Base-by-base conservation (phyloP, 2,113 vertebrate species). In the Trichechus manatus region DNA sequence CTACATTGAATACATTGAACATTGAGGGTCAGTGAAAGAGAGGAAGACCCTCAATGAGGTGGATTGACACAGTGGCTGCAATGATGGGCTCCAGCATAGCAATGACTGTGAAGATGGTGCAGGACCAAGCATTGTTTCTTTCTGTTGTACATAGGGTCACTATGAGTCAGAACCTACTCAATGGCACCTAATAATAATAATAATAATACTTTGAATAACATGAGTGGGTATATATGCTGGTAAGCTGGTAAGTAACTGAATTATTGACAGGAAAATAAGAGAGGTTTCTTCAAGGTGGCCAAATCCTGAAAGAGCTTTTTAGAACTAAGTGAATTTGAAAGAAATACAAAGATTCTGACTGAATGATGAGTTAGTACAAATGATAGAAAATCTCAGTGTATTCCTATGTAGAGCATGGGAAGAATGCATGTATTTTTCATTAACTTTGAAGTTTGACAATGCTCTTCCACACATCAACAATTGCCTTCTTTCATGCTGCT, bases 191-290 rank as follows among this genome's bases (percentile, higher is more conserved):
- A 47, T 47, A 47, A 47, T 47, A 47, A 47, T 47, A 47, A 47
- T 47, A 47, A 47, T 10, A 47, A 47, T 47, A 47, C 10, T 7
- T 59, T 85, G 42, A 84, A 19, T 44, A 84, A 78, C 5, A 23
- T 0, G 1, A 83, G 20, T 31, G 61, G 0, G 1, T n/a, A n/a
- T 1, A 5, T 13, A 63, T 36, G 29, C 5, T 47, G 47, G 47
- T 47, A 10, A 63, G 1, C 3, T 82, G 14, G 47, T 47, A 10
- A 82, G 20, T 56, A 66, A 84, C 3, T 59, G 27, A 78, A 92
- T 0, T 61, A 6, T 39, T 50, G 36, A 50, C 47, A 47, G 66
- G 44, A 91, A 93, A 59, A 13, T 92, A 63, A 70, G 44, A 89
- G 53, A 31, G 0, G 0, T 78, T 86, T 86, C 2, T 23, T 44